phyloP scores from a whole-genome alignment of 1,140 invertebrate species.

The Eurosta solidaginis region DNA sequence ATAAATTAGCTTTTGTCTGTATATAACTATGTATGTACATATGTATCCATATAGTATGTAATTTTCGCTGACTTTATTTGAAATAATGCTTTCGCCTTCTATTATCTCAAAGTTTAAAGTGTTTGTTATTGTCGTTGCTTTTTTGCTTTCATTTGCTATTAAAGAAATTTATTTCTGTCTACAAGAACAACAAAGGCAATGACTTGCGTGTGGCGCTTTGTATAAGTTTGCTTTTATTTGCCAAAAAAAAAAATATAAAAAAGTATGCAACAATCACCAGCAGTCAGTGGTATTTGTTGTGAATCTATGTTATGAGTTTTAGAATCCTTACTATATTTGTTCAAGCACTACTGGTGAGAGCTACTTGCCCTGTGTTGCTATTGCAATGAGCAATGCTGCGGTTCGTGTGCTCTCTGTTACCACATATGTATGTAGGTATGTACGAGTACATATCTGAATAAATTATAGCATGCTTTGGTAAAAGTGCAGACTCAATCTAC shows the following conservation, averaged over 20 bases:
- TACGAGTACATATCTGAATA: neutral
- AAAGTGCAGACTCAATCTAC: too few species aligned
- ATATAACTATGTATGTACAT: too few species aligned
- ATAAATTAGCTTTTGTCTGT: neutral
- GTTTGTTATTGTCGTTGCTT: neutral
- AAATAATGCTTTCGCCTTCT: neutral
- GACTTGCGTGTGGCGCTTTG: neutral
- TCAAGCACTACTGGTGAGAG: neutral
- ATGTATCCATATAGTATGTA: too few species aligned
- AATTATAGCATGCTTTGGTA: neutral
- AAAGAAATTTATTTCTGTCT: neutral
- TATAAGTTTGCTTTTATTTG: neutral
- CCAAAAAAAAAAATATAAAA: neutral
- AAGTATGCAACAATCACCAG: neutral
- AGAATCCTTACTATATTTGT: neutral
- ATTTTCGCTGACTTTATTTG: conserved; percentile 7
- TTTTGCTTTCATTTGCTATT: neutral
- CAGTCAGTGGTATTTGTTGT: neutral
- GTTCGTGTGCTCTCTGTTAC: neutral
- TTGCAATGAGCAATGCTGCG: neutral
- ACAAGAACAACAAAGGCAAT: neutral
- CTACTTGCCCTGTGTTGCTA: neutral
- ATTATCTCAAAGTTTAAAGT: neutral
- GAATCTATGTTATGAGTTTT: neutral
- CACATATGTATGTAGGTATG: too few species aligned